Conservation (phyloP, 2,797 vertebrate species). For the Urophycis tenuis region DNA sequence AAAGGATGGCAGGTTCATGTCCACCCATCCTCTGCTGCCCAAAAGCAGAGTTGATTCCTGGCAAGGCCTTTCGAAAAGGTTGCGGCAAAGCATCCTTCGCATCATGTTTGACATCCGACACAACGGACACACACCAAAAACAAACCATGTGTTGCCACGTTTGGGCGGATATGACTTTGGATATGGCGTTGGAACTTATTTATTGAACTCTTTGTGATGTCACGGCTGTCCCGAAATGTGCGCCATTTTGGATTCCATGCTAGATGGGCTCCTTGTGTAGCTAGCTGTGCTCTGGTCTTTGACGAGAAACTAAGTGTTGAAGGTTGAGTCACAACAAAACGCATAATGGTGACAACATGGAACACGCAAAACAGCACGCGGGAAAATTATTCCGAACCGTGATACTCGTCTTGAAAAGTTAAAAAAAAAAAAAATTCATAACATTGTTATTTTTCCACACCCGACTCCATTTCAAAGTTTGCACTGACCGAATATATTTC, state of each 20-base stretch:
- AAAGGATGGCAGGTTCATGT: neutral
- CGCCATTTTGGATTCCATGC: too few relatives aligned
- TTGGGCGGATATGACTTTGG: neutral
- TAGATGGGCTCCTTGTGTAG: neutral
- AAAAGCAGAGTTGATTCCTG: constrained; percentile 23
- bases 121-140: neutral
- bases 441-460: neutral
- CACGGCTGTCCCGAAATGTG: neutral
- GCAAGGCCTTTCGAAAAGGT: neutral
- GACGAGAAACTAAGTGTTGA: neutral
- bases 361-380: neutral
- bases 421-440: neutral
- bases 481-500: neutral
- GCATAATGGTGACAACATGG: neutral
- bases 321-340: neutral
- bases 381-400: neutral
- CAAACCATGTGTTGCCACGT: neutral
- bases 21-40: constrained; percentile 13
- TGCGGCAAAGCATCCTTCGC: neutral
- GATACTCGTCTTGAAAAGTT: neutral
- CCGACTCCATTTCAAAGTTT: neutral
- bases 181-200: too few relatives aligned
- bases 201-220: neutral
- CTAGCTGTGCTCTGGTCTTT: neutral
- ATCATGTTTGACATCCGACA: neutral